These are phyloP conservation scores for Microhierax caerulescens DNA, from an alignment of 2,797 vertebrate species.

Conservation along the genomic window DNA sequence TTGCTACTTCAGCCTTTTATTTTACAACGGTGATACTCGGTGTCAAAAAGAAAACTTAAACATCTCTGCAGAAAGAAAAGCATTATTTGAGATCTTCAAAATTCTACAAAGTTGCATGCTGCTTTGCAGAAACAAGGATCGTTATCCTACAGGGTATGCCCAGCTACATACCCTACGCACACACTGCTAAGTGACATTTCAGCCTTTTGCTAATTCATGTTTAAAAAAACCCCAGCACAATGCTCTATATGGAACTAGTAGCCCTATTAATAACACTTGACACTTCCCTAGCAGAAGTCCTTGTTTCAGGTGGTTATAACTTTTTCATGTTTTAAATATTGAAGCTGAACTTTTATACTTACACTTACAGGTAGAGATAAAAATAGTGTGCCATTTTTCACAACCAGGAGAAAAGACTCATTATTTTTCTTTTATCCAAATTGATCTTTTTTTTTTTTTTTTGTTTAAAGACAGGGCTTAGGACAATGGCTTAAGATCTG, in stretches of 20 bases:
- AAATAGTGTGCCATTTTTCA: background rate
- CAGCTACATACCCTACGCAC: background rate
- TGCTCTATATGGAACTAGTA: background rate
- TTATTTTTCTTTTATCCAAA: background rate
- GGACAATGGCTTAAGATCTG: background rate
- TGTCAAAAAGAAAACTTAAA: background rate
- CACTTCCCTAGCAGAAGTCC: background rate
- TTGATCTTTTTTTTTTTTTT: background rate
- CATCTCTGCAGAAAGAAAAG: background rate
- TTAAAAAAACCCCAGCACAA: background rate
- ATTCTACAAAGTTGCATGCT: background rate
- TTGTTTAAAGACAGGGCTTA: background rate
- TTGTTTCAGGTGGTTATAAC: background rate
- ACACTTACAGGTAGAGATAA: background rate
- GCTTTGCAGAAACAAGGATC: background rate
- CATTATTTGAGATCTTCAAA: background rate
- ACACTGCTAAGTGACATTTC: background rate
- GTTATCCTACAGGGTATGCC: background rate
- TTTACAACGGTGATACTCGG: background rate
- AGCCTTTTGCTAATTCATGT: background rate
- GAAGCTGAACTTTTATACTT: background rate
- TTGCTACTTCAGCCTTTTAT: background rate
- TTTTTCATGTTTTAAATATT: background rate
- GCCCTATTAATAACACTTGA: background rate
- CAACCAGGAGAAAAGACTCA: background rate